Evolutionary conservation across 2,797 vertebrate species (phyloP), one percentile per base, ranked within the genome.

Genomic region (Aeoliscus strigatus): DNA sequence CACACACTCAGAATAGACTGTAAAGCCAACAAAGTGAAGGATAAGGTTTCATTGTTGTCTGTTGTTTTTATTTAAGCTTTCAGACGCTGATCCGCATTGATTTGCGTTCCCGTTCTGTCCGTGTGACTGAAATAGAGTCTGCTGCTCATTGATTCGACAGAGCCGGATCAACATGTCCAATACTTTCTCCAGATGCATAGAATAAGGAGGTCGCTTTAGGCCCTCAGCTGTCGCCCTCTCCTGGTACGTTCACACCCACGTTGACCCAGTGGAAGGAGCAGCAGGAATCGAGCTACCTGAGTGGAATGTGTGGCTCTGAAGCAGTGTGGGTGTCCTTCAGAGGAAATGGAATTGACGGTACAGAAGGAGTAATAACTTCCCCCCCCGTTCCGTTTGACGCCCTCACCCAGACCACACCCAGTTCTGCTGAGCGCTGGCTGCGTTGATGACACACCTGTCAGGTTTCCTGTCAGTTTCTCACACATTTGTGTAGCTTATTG

Each of bases 21-120:
- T 62, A 80, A 81, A 75, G 50, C 72, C 85, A 86, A 85, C 82
- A 86, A 81, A 67, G 70, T 44, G 38, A 51, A 28, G 60, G 66
- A 11, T 76, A 72, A 59, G 12, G 66, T 81, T 83, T 80, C 73
- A 66, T 82, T 83, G 72, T 83, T 80, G 51, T 70, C 38, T 66
- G 78, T 77, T 82, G 75, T 62, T 79, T 82, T 73, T 64, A 65
- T 76, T 79, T 79, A 52, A 68, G 47, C 61, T 72, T 73, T 64
- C 44, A 9, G 44, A 66, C n/a, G 49, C 62, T 58, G 60, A 66
- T 72, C 52, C 58, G 42, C 39, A 33, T 48, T 9, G 24, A 62
- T 57, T 49, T 27, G 39, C 27, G 37, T 12, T 42, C 9, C 5
- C 39, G 55, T 10, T 18, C 28, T 35, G 32, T 15, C 11, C 25